Base-by-base conservation (phyloP, 2,888 invertebrate species). In the Augiades crinisus region DNA sequence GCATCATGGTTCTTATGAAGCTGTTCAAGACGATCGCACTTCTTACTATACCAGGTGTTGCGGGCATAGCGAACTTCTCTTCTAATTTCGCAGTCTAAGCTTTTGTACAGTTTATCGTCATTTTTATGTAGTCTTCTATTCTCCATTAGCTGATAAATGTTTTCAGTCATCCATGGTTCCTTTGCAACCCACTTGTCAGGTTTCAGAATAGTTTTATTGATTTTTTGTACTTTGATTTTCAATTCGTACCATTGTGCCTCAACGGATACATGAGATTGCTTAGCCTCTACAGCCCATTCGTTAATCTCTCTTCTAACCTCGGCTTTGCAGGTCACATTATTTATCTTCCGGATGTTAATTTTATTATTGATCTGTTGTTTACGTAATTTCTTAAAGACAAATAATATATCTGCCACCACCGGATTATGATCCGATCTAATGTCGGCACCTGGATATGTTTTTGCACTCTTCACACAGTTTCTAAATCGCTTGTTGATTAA, bases 101-200 rank as follows among this genome's bases (percentile, higher is more conserved):
- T 21, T 19, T 31, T 40, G 14, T 47, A 30, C 13, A 13, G 5
- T 7, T 14, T 13, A 19, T 44, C 21, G 12, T 30, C 31, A 3
- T 40, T 27, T 37, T 47, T 47, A n/a, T 37, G 21, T 2, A 44
- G 43, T 31, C 47, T 41, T 27, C 54, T 37, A 17, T 47, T n/a
- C 12, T 54, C 44, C 21, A 54, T 54, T n/a, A 54, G 33, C 5
- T 54, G 19, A n/a, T 37, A 44, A 1, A 54, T 54, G 31, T 47
- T 24, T 12, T 54, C 49, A 7, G 33, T 43, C 47, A 47, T 47
- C 53, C 53, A 47, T 8, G 19, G 17, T 22, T 53, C 34, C 33
- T 47, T 44, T 21, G 45, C 19, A 7, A 13, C 13, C 33, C 33
- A 45, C 5, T 41, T 41, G 3, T 8, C 19, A 6, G 40, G 22